Base-by-base conservation (phyloP, 2,113 vertebrate genomes). In the Scophthalmus maximus region DNA sequence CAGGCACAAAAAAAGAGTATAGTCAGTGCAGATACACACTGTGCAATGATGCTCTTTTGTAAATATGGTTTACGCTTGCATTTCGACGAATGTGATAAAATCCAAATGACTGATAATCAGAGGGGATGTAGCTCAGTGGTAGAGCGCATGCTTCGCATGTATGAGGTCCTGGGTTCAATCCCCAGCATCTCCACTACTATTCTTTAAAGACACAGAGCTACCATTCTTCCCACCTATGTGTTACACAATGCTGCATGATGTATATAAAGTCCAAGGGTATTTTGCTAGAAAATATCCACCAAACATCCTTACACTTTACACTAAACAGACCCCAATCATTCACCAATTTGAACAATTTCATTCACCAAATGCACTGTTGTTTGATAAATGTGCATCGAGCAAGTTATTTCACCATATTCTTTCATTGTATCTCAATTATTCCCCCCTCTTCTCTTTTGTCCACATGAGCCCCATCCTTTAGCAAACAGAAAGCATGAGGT, bases 91-190 rank as follows among this genome's bases (percentile, higher is more conserved):
- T n/a, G n/a, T n/a, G n/a, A n/a, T n/a, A n/a, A n/a, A n/a, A n/a
- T n/a, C n/a, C n/a, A n/a, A n/a, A n/a, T n/a, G n/a, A n/a, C n/a
- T n/a, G n/a, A n/a, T 14, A 4, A 4, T 14, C 11, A 36, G 15
- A 34, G 77, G 87, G 89, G 87, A 90, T 89, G 91, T 91, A 92
- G 91, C 90, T 92, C 89, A 92, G 89, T 91, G 90, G 88, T 90
- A 90, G 91, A 90, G 90, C 7, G 76, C 86, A 75, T 89, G 84
- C 86, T 91, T 91, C 2, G 91, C 86, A 90, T 83, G 91, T 64
- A 42, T 64, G 58, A 47, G 44, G 44, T 22, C 44, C n/a, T 47
- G 44, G 44, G 44, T 47, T 20, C 44, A 47, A 42, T 20, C n/a
- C 44, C 44, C 44, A 47, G 44, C n/a, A 47, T 20, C 44, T 47